Conservation (phyloP, 1,140 invertebrate species). For the Argopecten irradians region DNA sequence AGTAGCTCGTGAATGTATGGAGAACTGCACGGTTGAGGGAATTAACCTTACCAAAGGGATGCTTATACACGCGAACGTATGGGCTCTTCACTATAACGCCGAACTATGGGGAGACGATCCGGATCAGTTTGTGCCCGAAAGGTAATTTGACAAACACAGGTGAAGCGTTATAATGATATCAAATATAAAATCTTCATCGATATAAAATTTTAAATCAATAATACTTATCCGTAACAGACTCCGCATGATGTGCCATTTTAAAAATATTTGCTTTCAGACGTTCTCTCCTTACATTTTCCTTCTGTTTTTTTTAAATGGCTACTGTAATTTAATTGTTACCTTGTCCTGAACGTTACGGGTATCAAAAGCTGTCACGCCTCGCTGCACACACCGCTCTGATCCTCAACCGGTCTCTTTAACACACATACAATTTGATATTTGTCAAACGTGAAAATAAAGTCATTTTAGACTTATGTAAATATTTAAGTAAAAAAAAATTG, state of each 20-base stretch:
- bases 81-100: conserved; percentile 74
- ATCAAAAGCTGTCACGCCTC: background rate
- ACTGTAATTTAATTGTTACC: background rate
- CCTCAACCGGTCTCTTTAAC: background rate
- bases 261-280: background rate
- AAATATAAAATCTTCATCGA: too few relatives aligned
- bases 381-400: background rate
- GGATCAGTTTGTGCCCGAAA: conserved; percentile 69
- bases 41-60: conserved; percentile 71
- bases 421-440: background rate
- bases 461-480: background rate
- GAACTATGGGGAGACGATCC: conserved; percentile 74
- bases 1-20: conserved; percentile 72
- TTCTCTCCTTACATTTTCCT: background rate
- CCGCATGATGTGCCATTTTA: background rate
- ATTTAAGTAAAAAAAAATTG: too few relatives aligned
- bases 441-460: background rate
- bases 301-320: background rate
- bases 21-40: conserved; percentile 65
- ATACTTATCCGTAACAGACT: too few relatives aligned
- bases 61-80: conserved; percentile 75
- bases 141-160: conserved; percentile 53
- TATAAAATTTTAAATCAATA: too few relatives aligned
- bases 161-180: background rate
- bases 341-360: background rate